Base-by-base conservation (phyloP, 2,888 invertebrate genomes). In the Gerris lacustris region DNA sequence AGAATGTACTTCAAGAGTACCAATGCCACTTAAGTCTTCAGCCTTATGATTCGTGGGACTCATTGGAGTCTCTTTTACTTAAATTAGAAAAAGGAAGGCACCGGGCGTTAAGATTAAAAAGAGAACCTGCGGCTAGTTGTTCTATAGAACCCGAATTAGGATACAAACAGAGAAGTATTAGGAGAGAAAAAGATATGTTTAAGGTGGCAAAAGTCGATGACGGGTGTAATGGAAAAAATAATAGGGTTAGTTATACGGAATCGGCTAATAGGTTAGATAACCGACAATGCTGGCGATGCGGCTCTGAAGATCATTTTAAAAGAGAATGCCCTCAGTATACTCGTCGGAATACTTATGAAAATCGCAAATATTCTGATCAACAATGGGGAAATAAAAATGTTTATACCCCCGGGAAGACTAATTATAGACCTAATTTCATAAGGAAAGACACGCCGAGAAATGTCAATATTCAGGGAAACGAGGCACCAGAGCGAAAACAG, bases 1-100 rank as follows among this genome's bases (percentile, higher is more conserved):
- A 55, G 5, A 5, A 55, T 55, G 55, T 55, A 11, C 55, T 69
- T 18, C 45, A 45, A 6, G 66, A 69, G 45, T 66, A 66, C 45
- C 69, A 69, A 9, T 18, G 64, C 31, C 11, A 63, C 5, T 43
- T 69, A 7, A 69, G 69, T 44, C 69, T 69, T n/a, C 69, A 69
- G 6, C 18, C 31, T 9, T 69, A 63, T 17, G 4, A 15, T 1
- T 15, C 64, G 7, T 18, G 43, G 9, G 6, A 44, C 6, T 17
- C n/a, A 0, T 45, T 69, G 45, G 69, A 69, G 18, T 15, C 9
- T 64, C 63, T 69, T 2, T 44, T 69, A 6, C 45, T 64, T 17
- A 69, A 69, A 44, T n/a, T 69, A 5, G 69, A 69, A 44, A 69
- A 69, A 9, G 44, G 69, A 18, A 18, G 31, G 31, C 17, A 47